A percentile compares a stretch with the other conserved stretches of the same genome.
Evolutionary conservation across 2,888 invertebrate species (phyloP).

Genomic region (Gastrophysa polygoni): DNA sequence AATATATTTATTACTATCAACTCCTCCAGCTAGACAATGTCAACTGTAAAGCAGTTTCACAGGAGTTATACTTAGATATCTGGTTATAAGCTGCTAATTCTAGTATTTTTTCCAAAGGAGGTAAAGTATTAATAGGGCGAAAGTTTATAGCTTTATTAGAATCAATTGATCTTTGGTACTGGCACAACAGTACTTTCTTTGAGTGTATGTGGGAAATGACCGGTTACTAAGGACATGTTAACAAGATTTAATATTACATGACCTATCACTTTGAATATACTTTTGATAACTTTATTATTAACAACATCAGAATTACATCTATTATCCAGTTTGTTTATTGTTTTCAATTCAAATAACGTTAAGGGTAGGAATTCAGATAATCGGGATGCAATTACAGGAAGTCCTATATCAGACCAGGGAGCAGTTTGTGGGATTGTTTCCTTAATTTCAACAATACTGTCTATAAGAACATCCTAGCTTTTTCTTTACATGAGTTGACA

Average conservation of each 20-base stretch:
- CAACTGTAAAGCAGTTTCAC: too few species aligned
- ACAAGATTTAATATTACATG: too few species aligned
- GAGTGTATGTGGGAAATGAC: too few species aligned
- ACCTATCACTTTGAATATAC: too few species aligned
- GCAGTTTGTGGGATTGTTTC: too few species aligned
- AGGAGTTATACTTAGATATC: neutral
- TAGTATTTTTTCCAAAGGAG: too few species aligned
- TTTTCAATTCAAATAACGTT: slow-evolving; percentile 7
- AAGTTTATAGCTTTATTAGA: slow-evolving; percentile 2
- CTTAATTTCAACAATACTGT: slow-evolving; percentile 2
- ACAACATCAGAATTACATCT: too few species aligned
- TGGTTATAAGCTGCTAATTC: slow-evolving; percentile 2
- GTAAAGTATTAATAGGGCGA: slow-evolving; percentile 3
- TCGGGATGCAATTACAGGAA: slow-evolving; percentile 5
- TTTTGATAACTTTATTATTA: too few species aligned
- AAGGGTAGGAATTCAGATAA: slow-evolving; percentile 6
- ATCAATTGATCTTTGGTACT: slow-evolving; percentile 15
- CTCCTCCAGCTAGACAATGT: too few species aligned
- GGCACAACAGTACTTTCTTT: slow-evolving; percentile 10
- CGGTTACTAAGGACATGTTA: too few species aligned
- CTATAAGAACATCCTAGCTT: slow-evolving; percentile 9
- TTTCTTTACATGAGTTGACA: slow-evolving; percentile 2
- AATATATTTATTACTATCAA: too few species aligned
- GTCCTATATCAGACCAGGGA: too few species aligned
- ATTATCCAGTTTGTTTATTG: slow-evolving; percentile 6